Base-by-base conservation (phyloP, 2,888 invertebrate species). In the Diadromus collaris region DNA sequence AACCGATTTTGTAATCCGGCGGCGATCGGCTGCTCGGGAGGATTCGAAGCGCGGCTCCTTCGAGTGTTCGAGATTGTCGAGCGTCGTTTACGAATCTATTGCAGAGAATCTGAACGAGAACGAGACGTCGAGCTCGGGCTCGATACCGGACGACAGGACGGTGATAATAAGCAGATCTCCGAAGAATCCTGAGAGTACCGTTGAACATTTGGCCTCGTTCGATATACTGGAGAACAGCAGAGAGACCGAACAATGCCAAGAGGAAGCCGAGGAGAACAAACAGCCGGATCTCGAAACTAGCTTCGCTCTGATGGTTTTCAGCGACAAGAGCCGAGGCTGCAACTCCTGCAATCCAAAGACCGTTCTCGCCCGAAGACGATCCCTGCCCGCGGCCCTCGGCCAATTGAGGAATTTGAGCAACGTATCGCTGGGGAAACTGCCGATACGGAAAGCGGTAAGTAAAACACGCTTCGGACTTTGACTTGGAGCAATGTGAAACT, bases 371-470 rank as follows among this genome's bases (percentile, higher is more conserved):
- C 86, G 88, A 44, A 81, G 88, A 78, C 85, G 86, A 78, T 89
- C 89, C 16, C 79, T 89, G 7, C 89, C 89, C 1, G 84, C 86
- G 6, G 83, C 83, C 16, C 79, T 89, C 44, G 82, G 82, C 21
- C 84, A 84, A 56, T 80, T 85, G 61, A 84, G 76, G 58, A 76
- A 76, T 65, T 10, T 65, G 38, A 83, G 80, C 71, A 83, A 78
- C 65, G 80, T 82, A 5, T 73, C 83, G 2, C 69, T 87, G 9
- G 85, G 85, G 34, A 88, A 85, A 75, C 80, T 85, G 73, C 85
- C 86, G 24, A 86, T 85, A 64, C 84, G 82, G 29, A 86, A 81
- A 83, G 82, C 76, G 78, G 88, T 88, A 81, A 86, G 83, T 81
- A 44, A 1, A 63, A 19, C n/a, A 5, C 38, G 13, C 13, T 41